A percentile compares a stretch with the other conserved stretches of the same genome.
These are phyloP conservation scores for Oreochromis niloticus DNA, from an alignment of 2,113 vertebrate genomes.

Conservation along the genomic window DNA sequence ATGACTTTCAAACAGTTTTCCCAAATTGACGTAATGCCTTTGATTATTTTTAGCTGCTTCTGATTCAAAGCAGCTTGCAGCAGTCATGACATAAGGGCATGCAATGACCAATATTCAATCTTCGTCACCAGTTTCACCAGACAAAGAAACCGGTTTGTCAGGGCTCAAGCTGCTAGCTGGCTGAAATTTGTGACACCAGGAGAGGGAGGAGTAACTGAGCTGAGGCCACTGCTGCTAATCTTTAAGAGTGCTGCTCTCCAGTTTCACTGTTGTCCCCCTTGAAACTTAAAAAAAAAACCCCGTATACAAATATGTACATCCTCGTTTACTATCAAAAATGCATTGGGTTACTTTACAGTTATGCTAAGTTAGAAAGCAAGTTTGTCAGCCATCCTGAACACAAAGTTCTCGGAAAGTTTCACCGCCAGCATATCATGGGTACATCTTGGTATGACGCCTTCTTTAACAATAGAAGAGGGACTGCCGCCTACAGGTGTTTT, in stretches of 20 bases:
- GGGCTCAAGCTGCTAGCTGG: background rate
- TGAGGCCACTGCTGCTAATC: background rate
- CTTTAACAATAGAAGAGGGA: background rate
- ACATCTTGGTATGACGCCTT: background rate
- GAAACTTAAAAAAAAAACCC: background rate
- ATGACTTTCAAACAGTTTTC: background rate
- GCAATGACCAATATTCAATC: background rate
- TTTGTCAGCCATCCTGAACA: background rate
- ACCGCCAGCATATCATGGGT: background rate
- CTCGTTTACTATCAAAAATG: background rate
- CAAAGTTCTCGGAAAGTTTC: too few species aligned
- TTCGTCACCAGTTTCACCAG: background rate
- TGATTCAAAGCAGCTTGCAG: background rate
- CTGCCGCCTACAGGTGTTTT: background rate
- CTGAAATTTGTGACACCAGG: background rate
- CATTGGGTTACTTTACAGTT: background rate
- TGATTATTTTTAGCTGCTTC: background rate
- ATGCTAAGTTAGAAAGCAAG: background rate
- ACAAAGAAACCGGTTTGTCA: constrained; percentile 29
- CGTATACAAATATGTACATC: too few species aligned
- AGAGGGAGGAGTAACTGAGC: background rate
- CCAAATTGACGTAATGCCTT: background rate
- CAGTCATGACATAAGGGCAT: background rate
- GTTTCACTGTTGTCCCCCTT: background rate
- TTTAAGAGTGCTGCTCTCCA: background rate